Base-by-base conservation (phyloP, 1,140 invertebrate genomes). In the Tenebrio molitor region DNA sequence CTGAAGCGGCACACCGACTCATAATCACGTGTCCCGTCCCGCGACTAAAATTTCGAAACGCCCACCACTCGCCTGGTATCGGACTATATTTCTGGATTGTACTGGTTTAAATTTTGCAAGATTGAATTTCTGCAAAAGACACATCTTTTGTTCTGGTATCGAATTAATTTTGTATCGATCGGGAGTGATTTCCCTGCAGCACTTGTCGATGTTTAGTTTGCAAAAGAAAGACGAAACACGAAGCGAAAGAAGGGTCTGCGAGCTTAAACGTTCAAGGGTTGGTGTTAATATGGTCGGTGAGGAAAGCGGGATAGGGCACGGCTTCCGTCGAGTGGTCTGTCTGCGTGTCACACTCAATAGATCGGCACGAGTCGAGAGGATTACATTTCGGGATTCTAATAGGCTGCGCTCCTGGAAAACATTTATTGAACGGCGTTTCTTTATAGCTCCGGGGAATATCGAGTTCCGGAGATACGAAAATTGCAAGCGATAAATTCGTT, bases 351-450 rank as follows among this genome's bases (percentile, higher is more conserved):
- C 36, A n/a, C 36, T 39, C 7, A 39, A 39, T 39, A 39, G 7
- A 39, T 39, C 36, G 36, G n/a, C 3, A 29, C 25, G 25, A 29
- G 5, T 39, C 5, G 36, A 39, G 36, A 12, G 36, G 36, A 39
- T 39, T 39, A 39, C 36, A 39, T 39, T 39, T 39, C n/a, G 12
- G 36, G 36, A 39, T 39, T 39, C 36, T 39, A 39, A 39, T 39
- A 39, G 36, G 12, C 36, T 39, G 3, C 36, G 36, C 36, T 39
- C 12, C 36, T 39, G 36, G n/a, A 39, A 39, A 39, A 39, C 36
- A 39, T 39, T 29, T 12, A 39, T 39, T 39, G 36, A 39, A 39
- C 36, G 36, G 12, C 36, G 36, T 39, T 39, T 39, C 36, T 39
- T 39, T 39, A 39, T 12, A 12, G 36, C 29, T 39, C 12, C 5